Evolutionary conservation across 2,797 vertebrate species (phyloP).

Genomic region (Sebastes iracundus): DNA sequence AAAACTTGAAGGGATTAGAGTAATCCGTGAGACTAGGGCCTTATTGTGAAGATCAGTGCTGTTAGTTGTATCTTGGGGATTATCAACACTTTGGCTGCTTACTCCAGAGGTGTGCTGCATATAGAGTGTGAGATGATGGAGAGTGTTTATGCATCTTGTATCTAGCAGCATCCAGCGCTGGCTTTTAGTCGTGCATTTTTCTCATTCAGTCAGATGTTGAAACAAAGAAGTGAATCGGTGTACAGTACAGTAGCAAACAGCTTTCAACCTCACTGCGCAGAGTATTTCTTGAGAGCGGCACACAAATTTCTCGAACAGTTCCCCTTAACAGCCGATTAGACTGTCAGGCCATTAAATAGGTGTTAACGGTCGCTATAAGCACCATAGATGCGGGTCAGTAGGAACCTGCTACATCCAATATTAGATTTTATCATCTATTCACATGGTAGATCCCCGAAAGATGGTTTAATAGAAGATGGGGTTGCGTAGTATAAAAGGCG

Average conservation of each 20-base stretch:
- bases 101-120: conserved; percentile 71
- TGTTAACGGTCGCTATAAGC: too few species aligned
- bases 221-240: conserved; percentile 21
- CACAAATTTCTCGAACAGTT: not conserved
- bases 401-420: too few species aligned
- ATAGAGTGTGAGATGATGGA: conserved; percentile 35
- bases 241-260: conserved; percentile 27
- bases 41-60: conserved; percentile 75
- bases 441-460: too few species aligned
- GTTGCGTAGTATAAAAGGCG: too few species aligned
- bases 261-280: conserved; percentile 9
- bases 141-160: conserved; percentile 36
- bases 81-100: conserved; percentile 73
- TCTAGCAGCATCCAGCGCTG: conserved; percentile 21
- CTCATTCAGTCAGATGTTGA: conserved; percentile 3
- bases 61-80: conserved; percentile 79
- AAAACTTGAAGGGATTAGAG: conserved; percentile 83
- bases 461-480: too few species aligned
- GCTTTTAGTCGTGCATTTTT: not conserved
- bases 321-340: not conserved
- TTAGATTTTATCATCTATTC: too few species aligned
- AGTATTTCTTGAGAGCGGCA: not conserved
- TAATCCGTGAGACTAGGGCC: conserved; percentile 78
- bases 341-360: too few species aligned
- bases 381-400: too few species aligned